A percentile compares a stretch with the other conserved stretches of the same genome.
Conservation (phyloP, 2,888 invertebrate species). For the Cataglyphis altisquamis region DNA sequence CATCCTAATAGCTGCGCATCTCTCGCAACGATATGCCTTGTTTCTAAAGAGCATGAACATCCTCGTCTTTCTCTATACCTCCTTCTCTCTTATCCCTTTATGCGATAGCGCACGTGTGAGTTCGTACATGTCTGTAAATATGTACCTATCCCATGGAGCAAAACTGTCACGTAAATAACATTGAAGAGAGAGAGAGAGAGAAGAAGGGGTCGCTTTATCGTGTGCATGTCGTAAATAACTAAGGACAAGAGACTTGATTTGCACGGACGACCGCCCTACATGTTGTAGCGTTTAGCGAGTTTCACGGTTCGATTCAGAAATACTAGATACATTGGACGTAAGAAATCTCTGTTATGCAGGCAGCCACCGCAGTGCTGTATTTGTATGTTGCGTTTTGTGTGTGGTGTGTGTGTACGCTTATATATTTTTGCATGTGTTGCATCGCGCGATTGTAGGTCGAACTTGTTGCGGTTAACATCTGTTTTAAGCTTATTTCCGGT, state of each 20-base stretch:
- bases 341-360: slow-evolving; percentile 2
- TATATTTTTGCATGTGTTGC: neutral
- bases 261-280: slow-evolving; percentile 29
- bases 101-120: slow-evolving; percentile 7
- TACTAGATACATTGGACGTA: slow-evolving; percentile 18
- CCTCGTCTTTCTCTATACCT: neutral
- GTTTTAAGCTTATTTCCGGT: slow-evolving; percentile 8
- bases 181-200: slow-evolving; percentile 17
- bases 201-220: neutral
- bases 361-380: no score
- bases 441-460: slow-evolving; percentile 38
- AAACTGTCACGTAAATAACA: slow-evolving; percentile 39
- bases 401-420: neutral
- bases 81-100: neutral
- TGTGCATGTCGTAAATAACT: slow-evolving; percentile 47
- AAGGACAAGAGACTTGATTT: slow-evolving; percentile 47
- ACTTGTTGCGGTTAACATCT: slow-evolving; percentile 49
- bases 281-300: slow-evolving; percentile 33
- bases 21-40: slow-evolving; percentile 29
- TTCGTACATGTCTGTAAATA: slow-evolving; percentile 48
- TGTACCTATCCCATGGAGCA: slow-evolving; percentile 41
- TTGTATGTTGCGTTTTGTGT: neutral
- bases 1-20: slow-evolving; percentile 21
- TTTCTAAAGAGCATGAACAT: slow-evolving; percentile 36
- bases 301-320: slow-evolving; percentile 23